Percentiles rank a stretch among this genome's conserved stretches.
phyloP scores from a whole-genome alignment of 2,888 invertebrate species.

The Heliconius charithonia region DNA sequence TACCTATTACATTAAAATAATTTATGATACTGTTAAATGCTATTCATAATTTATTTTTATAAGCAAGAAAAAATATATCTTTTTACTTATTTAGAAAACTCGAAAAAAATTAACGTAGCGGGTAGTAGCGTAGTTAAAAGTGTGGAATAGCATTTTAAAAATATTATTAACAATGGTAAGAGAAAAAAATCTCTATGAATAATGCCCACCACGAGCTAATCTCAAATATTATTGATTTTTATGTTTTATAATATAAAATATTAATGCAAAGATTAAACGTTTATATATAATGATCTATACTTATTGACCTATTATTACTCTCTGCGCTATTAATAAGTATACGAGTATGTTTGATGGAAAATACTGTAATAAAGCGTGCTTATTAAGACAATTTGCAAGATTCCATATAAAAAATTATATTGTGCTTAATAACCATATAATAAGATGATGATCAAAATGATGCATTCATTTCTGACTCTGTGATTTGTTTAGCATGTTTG shows the following conservation, averaged over 20 bases:
- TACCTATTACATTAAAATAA: background rate
- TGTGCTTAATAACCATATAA: conserved; percentile 30
- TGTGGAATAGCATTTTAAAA: too few species aligned
- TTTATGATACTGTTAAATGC: background rate
- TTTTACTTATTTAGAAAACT: too few species aligned
- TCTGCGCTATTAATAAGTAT: background rate
- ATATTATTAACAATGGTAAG: too few species aligned
- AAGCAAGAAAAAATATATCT: background rate
- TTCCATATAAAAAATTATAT: conserved; percentile 35
- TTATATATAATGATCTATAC: background rate
- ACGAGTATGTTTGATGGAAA: background rate
- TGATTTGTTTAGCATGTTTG: conserved; percentile 49
- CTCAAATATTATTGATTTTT: too few species aligned
- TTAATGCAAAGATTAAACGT: too few species aligned
- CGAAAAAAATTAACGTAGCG: too few species aligned
- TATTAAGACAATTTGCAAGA: conserved; percentile 31
- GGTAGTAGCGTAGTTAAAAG: too few species aligned
- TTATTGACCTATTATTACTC: background rate
- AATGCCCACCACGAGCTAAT: too few species aligned
- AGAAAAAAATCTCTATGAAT: too few species aligned
- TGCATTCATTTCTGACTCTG: conserved; percentile 25
- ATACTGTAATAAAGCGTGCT: background rate
- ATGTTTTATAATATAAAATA: too few species aligned
- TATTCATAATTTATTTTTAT: background rate
- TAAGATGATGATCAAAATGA: conserved; percentile 34